Conservation (phyloP, 2,888 invertebrate genomes). For the Cataglyphis livida region DNA sequence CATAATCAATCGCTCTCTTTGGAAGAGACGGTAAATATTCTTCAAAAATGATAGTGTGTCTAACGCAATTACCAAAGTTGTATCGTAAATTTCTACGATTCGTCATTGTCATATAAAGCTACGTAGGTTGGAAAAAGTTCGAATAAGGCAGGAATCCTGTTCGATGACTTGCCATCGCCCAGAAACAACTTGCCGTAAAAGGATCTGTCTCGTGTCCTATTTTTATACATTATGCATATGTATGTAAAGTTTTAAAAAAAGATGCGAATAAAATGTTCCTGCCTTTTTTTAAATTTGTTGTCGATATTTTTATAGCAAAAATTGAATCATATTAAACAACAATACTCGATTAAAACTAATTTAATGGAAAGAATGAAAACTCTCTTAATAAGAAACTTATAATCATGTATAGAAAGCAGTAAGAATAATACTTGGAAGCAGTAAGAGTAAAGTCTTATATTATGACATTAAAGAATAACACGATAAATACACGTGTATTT, state of each 20-base stretch:
- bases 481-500: not conserved
- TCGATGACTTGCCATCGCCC: constrained; percentile 68
- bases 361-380: not conserved
- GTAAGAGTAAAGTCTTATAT: not conserved
- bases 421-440: not conserved
- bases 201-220: constrained; percentile 79
- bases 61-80: constrained; percentile 13
- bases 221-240: constrained; percentile 61
- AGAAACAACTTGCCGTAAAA: constrained; percentile 78
- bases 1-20: not conserved
- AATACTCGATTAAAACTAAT: not conserved
- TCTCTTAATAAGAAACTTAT: not conserved
- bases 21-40: not conserved
- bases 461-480: not conserved
- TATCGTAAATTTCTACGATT: constrained; percentile 34
- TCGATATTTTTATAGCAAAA: not conserved
- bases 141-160: constrained; percentile 68
- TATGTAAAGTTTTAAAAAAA: constrained; percentile 4
- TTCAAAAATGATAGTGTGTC: constrained; percentile 19
- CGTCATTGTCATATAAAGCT: constrained; percentile 29
- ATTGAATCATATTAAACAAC: not conserved
- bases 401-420: not conserved
- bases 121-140: constrained; percentile 47
- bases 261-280: not conserved
- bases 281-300: not conserved